Conservation (phyloP, 1,140 invertebrate species). For the Drosophila obscura region DNA sequence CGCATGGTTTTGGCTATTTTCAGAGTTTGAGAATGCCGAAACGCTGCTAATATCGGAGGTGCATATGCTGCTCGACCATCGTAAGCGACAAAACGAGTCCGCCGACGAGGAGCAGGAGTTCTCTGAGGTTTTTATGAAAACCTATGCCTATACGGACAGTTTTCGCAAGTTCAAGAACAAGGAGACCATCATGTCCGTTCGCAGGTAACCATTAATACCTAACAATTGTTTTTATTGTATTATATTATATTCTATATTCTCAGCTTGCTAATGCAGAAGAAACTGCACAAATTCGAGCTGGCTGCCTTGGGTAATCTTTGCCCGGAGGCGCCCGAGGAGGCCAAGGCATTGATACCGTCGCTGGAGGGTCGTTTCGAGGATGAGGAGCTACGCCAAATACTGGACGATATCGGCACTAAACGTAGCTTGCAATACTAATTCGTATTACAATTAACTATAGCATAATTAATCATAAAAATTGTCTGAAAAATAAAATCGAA, state of each 20-base stretch:
- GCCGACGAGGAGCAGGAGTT: conserved; percentile 99
- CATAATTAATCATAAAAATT: conserved; percentile 3
- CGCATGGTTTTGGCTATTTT: conserved; percentile 70
- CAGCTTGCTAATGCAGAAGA: conserved; percentile 96
- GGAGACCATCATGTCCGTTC: conserved; percentile 97
- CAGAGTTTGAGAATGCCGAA: conserved; percentile 99
- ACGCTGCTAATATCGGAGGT: conserved; percentile 99
- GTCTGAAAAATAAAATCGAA: background rate
- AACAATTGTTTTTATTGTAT: background rate
- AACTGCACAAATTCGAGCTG: conserved; percentile 99
- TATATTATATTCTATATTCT: conserved; percentile 64
- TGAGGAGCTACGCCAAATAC: conserved; percentile 95
- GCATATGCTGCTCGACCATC: conserved; percentile 98
- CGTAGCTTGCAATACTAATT: conserved; percentile 97
- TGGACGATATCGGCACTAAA: conserved; percentile 99
- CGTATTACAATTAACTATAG: background rate
- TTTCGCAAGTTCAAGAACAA: conserved; percentile 99
- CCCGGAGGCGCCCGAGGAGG: conserved; percentile 98
- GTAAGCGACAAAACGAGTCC: conserved; percentile 98
- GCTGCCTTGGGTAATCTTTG: conserved; percentile 98
- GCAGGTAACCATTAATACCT: conserved; percentile 87
- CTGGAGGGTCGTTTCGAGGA: conserved; percentile 98
- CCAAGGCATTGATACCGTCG: conserved; percentile 97
- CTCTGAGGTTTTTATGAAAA: conserved; percentile 99
- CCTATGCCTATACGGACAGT: conserved; percentile 96